Conservation (phyloP, 1,140 invertebrate genomes). For the Leptestheria dahalacensis region DNA sequence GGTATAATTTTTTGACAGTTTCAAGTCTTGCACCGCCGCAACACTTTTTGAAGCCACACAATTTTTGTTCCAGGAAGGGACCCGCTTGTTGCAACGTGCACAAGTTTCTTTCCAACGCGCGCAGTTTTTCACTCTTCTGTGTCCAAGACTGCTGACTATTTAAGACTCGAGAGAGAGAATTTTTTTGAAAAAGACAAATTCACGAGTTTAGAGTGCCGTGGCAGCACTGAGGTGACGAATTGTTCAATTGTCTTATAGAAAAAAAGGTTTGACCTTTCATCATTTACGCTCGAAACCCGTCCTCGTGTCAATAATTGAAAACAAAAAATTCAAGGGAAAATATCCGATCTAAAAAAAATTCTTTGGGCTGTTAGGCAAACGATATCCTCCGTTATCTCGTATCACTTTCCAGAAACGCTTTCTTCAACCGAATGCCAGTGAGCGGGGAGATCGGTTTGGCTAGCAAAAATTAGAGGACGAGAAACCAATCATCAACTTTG, state of each 20-base stretch:
- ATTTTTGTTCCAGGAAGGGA: not conserved
- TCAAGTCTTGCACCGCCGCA: not conserved
- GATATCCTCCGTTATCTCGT: not conserved
- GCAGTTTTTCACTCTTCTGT: not conserved
- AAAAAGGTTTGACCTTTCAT: too few species aligned
- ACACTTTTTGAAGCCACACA: not conserved
- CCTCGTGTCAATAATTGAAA: not conserved
- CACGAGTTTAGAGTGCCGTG: conserved; percentile 12
- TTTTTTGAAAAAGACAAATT: not conserved
- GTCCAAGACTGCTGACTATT: not conserved
- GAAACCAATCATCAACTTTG: too few species aligned
- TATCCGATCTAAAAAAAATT: too few species aligned
- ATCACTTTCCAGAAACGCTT: not conserved
- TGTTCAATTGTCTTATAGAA: not conserved
- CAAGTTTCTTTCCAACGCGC: not conserved
- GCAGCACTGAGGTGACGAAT: conserved; percentile 4
- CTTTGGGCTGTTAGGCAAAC: too few species aligned
- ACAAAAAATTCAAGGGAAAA: not conserved
- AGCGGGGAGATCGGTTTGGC: too few species aligned
- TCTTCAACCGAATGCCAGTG: too few species aligned
- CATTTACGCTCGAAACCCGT: not conserved
- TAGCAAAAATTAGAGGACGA: not conserved
- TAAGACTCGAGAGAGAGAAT: not conserved
- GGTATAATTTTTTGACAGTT: not conserved
- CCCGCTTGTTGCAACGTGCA: not conserved